Percentiles rank a stretch among this genome's conserved stretches.
These are phyloP conservation scores for Gastracanthus pulcherrimus DNA, from an alignment of 2,888 invertebrate species.

Conservation along the genomic window DNA sequence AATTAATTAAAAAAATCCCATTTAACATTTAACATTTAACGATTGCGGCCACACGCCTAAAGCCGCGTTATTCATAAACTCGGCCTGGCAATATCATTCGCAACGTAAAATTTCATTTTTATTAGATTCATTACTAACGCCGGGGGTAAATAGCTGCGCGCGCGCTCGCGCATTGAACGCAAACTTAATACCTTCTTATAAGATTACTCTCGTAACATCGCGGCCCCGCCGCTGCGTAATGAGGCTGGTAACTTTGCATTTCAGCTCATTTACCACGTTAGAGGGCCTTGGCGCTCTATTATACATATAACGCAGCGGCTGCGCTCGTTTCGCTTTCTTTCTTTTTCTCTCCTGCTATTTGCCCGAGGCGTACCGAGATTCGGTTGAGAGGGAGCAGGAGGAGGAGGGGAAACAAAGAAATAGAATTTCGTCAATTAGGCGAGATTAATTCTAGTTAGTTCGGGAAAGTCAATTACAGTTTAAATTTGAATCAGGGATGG, in stretches of 20 bases:
- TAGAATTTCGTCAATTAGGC: conserved; percentile 19
- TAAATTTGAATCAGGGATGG: neutral
- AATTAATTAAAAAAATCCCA: neutral
- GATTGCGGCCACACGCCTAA: no score
- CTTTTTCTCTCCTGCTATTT: neutral
- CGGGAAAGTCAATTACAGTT: neutral
- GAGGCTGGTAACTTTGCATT: conserved; percentile 33
- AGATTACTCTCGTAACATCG: conserved; percentile 16
- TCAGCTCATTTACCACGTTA: conserved; percentile 40
- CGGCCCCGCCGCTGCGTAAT: neutral
- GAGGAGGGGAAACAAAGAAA: neutral
- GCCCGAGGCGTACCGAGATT: no score
- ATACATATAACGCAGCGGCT: neutral
- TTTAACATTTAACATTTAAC: no score
- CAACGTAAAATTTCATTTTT: neutral
- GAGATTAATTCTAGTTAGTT: conserved; percentile 8
- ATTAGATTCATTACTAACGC: neutral
- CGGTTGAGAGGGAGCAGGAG: neutral
- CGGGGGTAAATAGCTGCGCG: neutral
- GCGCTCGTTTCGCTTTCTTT: neutral
- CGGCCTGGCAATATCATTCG: neutral
- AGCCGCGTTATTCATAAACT: neutral
- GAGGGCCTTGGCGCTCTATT: neutral
- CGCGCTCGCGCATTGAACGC: conserved; percentile 1
- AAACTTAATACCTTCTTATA: conserved; percentile 34